phyloP scores from a whole-genome alignment of 30 jellyfish, hydroid and myxozoan genomes.

The Nemopilema nomurai region DNA sequence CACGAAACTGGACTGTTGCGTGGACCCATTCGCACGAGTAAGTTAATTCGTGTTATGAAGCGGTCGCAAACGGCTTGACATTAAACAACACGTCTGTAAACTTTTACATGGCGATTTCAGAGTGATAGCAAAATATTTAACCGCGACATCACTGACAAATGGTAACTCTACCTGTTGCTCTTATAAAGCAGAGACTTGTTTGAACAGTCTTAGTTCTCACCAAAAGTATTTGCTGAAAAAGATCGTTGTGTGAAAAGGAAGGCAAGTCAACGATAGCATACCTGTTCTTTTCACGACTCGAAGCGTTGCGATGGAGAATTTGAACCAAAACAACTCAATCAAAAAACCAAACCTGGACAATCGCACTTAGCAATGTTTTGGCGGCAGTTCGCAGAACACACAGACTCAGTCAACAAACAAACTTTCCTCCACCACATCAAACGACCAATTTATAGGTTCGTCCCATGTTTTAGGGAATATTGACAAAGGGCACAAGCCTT shows the following conservation, averaged over 20 bases:
- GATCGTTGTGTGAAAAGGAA: not conserved
- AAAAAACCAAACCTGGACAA: not conserved
- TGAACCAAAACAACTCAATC: not conserved
- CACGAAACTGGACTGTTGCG: too few species aligned
- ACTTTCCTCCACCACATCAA: not conserved
- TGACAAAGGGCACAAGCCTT: not conserved
- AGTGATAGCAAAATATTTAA: not conserved
- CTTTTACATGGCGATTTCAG: not conserved
- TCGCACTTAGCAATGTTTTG: not conserved
- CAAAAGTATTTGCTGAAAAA: not conserved
- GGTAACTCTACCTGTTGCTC: not conserved
- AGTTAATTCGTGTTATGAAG: too few species aligned
- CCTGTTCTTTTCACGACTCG: not conserved
- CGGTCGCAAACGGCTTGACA: too few species aligned
- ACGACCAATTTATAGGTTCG: not conserved
- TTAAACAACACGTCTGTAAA: too few species aligned
- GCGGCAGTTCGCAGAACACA: not conserved
- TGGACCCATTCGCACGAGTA: too few species aligned
- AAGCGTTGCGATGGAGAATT: not conserved
- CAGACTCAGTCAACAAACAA: not conserved
- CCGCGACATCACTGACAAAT: not conserved
- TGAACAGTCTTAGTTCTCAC: not conserved
- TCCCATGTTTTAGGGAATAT: conserved; percentile 13
- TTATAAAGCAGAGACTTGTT: not conserved
- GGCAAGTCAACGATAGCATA: not conserved